Conservation (phyloP, 2,888 invertebrate species). For the Rotaria macrura region DNA sequence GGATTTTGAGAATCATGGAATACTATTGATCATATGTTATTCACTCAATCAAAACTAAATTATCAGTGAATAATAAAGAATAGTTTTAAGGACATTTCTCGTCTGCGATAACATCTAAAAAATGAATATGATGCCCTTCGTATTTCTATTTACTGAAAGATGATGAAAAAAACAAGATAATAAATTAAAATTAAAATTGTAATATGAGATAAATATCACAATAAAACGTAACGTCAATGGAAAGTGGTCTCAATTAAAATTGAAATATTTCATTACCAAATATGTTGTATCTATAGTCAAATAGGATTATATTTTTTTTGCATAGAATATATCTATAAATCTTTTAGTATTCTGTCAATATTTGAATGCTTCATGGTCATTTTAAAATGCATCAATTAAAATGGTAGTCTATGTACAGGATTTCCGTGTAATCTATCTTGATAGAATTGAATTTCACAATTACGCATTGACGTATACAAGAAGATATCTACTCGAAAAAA, state of each 20-base stretch:
- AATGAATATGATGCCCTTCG: background rate
- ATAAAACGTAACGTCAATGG: background rate
- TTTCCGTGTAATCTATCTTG: background rate
- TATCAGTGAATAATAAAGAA: no score
- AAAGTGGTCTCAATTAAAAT: background rate
- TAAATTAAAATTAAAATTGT: no score
- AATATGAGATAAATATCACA: background rate
- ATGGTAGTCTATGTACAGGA: background rate
- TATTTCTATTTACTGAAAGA: background rate
- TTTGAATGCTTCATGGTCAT: background rate
- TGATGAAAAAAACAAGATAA: background rate
- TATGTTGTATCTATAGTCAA: background rate
- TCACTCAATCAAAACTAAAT: no score
- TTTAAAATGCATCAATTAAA: background rate
- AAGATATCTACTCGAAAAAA: no score
- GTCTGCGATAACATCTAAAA: no score
- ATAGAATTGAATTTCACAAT: background rate
- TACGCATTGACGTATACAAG: no score
- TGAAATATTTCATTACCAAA: background rate
- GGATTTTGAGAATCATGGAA: no score
- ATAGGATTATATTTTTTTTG: background rate
- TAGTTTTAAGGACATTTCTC: no score
- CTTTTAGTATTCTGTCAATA: background rate
- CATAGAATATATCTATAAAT: background rate
- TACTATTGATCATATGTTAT: no score